A percentile compares a stretch with the other conserved stretches of the same genome.
These are phyloP conservation scores for Hedychridium roseum DNA, from an alignment of 2,888 invertebrate species.

Conservation along the genomic window DNA sequence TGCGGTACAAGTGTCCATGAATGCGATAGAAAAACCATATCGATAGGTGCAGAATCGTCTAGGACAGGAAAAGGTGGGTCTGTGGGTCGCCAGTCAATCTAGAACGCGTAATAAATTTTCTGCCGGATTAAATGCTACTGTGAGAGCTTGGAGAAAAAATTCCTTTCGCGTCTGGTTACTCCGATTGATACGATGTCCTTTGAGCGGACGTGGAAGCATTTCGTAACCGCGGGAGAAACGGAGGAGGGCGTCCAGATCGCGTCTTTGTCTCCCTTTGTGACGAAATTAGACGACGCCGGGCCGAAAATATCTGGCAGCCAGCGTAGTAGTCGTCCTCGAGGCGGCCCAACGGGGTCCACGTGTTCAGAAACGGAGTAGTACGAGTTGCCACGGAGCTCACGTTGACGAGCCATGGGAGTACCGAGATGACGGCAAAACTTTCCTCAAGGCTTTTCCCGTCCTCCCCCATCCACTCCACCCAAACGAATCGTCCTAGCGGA, in stretches of 20 bases:
- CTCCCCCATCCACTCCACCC: too few species aligned
- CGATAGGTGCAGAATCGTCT: not conserved
- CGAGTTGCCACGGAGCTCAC: too few species aligned
- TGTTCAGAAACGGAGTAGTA: constrained; percentile 45
- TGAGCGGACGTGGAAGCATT: too few species aligned
- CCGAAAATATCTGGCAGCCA: constrained; percentile 52
- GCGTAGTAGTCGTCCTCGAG: constrained; percentile 41
- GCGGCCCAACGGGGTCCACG: constrained; percentile 47
- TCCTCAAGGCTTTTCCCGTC: too few species aligned
- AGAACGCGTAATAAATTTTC: not conserved
- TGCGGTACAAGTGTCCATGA: not conserved
- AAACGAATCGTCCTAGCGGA: too few species aligned
- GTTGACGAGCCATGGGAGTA: too few species aligned
- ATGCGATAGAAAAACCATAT: constrained; percentile 5
- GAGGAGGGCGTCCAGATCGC: not conserved
- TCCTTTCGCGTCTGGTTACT: too few species aligned
- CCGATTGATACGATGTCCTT: too few species aligned
- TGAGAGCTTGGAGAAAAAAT: too few species aligned
- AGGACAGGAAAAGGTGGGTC: constrained; percentile 5
- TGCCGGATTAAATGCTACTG: too few species aligned
- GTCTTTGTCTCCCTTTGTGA: constrained; percentile 53
- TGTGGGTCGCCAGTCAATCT: not conserved
- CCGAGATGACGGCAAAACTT: too few species aligned
- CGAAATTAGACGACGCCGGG: constrained; percentile 44
- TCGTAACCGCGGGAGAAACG: constrained; percentile 14